phyloP scores from a whole-genome alignment of 2,113 vertebrate genomes.

The Atherinomorus stipes region DNA sequence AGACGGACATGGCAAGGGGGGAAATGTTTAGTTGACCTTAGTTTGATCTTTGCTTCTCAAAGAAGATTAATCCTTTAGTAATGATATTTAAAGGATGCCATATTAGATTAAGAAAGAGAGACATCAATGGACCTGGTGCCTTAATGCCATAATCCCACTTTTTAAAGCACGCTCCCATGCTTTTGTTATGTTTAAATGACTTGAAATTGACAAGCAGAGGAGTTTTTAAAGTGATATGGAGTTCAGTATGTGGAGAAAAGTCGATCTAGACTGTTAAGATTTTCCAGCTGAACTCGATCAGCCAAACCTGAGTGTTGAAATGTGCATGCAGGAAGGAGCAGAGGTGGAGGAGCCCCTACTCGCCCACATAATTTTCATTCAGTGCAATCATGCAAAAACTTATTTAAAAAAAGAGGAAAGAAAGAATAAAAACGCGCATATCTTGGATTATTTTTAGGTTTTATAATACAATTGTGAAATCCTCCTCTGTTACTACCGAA shows the following conservation, averaged over 20 bases:
- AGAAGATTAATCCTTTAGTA: constrained; percentile 64
- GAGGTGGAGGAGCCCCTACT: neutral
- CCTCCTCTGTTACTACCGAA: too few relatives aligned
- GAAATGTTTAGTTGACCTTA: constrained; percentile 68
- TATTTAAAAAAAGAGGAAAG: too few relatives aligned
- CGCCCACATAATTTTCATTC: too few relatives aligned
- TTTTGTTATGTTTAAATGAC: constrained; percentile 3
- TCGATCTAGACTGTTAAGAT: neutral
- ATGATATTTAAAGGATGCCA: constrained; percentile 68
- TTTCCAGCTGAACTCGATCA: neutral
- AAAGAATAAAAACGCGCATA: too few relatives aligned
- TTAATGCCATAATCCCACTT: constrained; percentile 28
- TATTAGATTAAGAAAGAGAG: constrained; percentile 60
- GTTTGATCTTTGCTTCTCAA: constrained; percentile 68
- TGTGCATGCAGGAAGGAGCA: neutral
- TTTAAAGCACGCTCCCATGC: constrained; percentile 20
- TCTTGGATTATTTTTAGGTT: too few relatives aligned
- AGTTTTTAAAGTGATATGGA: constrained; percentile 34
- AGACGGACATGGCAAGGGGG: constrained; percentile 40
- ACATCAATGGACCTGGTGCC: constrained; percentile 19
- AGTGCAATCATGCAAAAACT: too few relatives aligned
- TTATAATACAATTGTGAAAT: too few relatives aligned
- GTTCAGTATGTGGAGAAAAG: neutral
- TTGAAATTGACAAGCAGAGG: constrained; percentile 25
- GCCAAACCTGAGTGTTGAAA: too few relatives aligned